Conservation (phyloP, 2,888 invertebrate genomes). For the Orgyia antiqua region DNA sequence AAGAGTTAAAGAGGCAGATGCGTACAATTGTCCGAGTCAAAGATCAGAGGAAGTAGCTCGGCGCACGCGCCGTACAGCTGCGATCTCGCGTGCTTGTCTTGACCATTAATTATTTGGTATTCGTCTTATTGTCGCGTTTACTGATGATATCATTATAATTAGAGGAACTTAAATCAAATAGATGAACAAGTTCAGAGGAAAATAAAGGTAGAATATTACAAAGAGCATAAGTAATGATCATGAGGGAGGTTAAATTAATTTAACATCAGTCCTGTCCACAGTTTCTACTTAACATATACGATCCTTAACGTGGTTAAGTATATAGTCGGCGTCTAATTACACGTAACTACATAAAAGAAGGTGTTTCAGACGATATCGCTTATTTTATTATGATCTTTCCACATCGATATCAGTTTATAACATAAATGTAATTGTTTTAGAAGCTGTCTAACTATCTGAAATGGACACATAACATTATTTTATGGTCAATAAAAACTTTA, state of each 20-base stretch:
- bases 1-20: conserved; percentile 53
- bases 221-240: no score
- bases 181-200: no score
- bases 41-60: conserved; percentile 73
- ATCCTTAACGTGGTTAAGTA: no score
- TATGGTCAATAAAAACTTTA: conserved; percentile 53
- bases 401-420: conserved; percentile 4
- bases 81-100: conserved; percentile 13
- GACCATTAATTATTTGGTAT: conserved; percentile 38
- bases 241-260: no score
- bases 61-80: conserved; percentile 45
- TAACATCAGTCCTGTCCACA: no score
- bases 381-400: not conserved
- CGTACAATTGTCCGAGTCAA: conserved; percentile 70
- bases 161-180: conserved; percentile 7
- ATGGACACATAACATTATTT: conserved; percentile 50
- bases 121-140: conserved; percentile 31
- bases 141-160: conserved; percentile 26
- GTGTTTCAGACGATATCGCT: no score
- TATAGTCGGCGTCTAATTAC: no score
- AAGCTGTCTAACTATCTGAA: conserved; percentile 30
- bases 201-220: no score
- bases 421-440: conserved; percentile 31
- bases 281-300: no score
- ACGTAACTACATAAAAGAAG: no score